Evolutionary conservation across 2,797 vertebrate genomes (phyloP).

Genomic region (Epinephelus malabaricus): DNA sequence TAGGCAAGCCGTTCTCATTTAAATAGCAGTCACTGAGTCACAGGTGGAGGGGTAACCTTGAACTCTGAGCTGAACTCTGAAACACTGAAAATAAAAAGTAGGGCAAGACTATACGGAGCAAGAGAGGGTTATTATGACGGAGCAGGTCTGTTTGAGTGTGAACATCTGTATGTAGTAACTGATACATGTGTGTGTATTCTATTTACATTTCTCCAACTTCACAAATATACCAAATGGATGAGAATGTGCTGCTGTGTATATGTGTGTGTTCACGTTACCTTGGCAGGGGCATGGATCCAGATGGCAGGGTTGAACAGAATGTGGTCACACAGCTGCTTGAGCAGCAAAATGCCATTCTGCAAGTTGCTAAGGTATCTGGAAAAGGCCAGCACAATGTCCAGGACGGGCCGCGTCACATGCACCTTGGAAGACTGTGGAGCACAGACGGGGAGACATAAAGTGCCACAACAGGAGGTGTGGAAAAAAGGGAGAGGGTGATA

Average conservation of each 20-base stretch:
- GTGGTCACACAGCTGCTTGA: conserved; percentile 98
- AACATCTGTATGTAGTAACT: conserved; percentile 8
- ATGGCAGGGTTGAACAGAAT: conserved; percentile 97
- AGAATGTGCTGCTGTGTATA: not conserved
- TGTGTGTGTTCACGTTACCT: conserved; percentile 84
- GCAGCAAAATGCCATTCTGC: conserved; percentile 92
- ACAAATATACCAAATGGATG: conserved; percentile 5
- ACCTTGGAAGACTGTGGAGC: conserved; percentile 93
- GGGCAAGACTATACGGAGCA: conserved; percentile 15
- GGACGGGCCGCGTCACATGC: conserved; percentile 92
- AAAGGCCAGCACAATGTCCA: conserved; percentile 96
- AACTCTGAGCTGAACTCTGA: conserved; percentile 45
- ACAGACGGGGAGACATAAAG: conserved; percentile 31
- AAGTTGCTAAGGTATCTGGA: conserved; percentile 97
- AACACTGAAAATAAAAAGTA: conserved; percentile 49
- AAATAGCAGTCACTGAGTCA: conserved; percentile 36
- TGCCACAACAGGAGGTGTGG: conserved; percentile 1
- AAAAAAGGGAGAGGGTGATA: not conserved
- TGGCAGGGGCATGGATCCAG: conserved; percentile 98
- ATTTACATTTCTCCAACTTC: conserved; percentile 5
- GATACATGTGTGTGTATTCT: not conserved
- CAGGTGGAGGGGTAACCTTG: conserved; percentile 50
- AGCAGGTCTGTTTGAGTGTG: not conserved
- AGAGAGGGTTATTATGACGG: not conserved
- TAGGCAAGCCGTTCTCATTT: conserved; percentile 38